A percentile compares a stretch with the other conserved stretches of the same genome.
Conservation (phyloP, 1,140 invertebrate genomes). For the Drosophila pachea region DNA sequence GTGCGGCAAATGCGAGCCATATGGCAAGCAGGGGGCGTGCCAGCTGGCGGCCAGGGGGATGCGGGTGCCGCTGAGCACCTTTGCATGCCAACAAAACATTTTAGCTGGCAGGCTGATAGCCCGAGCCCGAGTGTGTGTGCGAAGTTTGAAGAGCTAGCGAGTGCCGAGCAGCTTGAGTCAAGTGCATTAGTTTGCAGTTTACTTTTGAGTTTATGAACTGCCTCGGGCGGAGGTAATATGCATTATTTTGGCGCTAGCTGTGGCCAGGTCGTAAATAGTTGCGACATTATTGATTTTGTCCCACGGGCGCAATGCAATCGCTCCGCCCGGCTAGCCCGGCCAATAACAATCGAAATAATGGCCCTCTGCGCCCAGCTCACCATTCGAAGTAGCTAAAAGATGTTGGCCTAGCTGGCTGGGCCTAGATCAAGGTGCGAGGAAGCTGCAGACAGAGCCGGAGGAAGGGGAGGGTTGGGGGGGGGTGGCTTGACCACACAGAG, state of each 20-base stretch:
- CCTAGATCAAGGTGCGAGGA: no score
- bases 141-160: constrained; percentile 29
- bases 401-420: no score
- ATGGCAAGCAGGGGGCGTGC: constrained; percentile 13
- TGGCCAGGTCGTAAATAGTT: constrained; percentile 30
- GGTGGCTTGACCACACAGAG: no score
- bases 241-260: constrained; percentile 30
- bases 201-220: constrained; percentile 44
- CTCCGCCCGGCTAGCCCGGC: background rate
- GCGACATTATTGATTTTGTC: constrained; percentile 18
- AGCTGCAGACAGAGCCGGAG: no score
- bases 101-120: constrained; percentile 18
- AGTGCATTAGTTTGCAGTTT: constrained; percentile 46
- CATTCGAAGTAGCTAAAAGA: no score
- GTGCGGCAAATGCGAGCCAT: constrained; percentile 22
- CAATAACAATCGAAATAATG: background rate
- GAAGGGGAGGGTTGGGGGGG: no score
- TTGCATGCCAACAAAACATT: constrained; percentile 47
- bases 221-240: constrained; percentile 25
- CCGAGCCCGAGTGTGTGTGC: background rate
- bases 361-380: background rate
- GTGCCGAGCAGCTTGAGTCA: constrained; percentile 26
- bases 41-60: background rate
- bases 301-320: constrained; percentile 1
- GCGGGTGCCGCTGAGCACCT: constrained; percentile 8